Evolutionary conservation across 2,113 vertebrate species (phyloP).

Genomic region (Lynx canadensis): DNA sequence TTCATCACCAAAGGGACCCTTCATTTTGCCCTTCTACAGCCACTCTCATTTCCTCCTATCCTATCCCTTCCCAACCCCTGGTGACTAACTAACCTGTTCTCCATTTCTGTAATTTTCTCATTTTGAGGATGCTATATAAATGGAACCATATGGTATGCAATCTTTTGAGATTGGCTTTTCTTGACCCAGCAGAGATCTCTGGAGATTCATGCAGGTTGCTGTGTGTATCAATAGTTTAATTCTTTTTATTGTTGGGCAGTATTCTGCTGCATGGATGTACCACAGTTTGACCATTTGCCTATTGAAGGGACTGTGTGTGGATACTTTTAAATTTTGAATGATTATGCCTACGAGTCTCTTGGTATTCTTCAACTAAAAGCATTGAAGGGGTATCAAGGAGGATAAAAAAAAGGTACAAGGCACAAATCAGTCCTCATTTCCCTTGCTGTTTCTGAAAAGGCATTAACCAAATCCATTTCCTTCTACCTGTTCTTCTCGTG

Average conservation of each 20-base stretch:
- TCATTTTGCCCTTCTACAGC: not conserved
- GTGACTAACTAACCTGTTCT: constrained; percentile 31
- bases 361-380: constrained; percentile 41
- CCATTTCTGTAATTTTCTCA: constrained; percentile 15
- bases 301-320: not conserved
- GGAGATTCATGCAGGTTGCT: constrained; percentile 5
- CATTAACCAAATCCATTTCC: not conserved
- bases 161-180: not conserved
- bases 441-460: not conserved
- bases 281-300: constrained; percentile 16
- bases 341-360: not conserved
- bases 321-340: constrained; percentile 37
- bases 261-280: not conserved
- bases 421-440: constrained; percentile 33
- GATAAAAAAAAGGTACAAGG: constrained; percentile 17
- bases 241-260: constrained; percentile 16
- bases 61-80: not conserved
- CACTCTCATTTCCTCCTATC: not conserved
- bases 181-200: not conserved
- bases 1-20: not conserved
- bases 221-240: not conserved
- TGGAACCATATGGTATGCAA: not conserved
- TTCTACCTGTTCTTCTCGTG: constrained; percentile 36
- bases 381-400: not conserved
- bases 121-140: not conserved